Conservation (phyloP, 2,888 invertebrate genomes). For the Odontomyia ornata region DNA sequence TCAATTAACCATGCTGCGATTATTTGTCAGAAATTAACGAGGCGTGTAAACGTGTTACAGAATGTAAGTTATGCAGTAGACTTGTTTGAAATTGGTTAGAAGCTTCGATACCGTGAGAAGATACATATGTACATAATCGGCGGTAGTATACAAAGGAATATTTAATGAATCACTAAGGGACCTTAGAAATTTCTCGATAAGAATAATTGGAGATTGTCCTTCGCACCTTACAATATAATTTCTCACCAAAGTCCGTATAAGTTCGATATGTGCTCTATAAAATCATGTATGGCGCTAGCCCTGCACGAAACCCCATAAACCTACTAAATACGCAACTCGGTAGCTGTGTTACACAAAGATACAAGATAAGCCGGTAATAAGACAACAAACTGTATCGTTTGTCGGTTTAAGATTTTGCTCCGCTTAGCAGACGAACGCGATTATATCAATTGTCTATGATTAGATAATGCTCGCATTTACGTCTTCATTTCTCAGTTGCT, state of each 20-base stretch:
- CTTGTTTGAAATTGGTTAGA: too few species aligned
- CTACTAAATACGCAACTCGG: conserved; percentile 4
- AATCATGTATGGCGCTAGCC: too few species aligned
- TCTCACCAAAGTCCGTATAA: too few species aligned
- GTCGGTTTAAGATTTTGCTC: not conserved
- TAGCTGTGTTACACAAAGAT: conserved; percentile 21
- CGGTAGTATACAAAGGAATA: too few species aligned
- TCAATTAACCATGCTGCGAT: conserved; percentile 8
- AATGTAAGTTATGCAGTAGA: not conserved
- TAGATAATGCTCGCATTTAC: conserved; percentile 3
- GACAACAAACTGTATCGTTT: not conserved
- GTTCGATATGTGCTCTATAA: too few species aligned
- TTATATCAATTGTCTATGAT: not conserved
- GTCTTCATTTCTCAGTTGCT: not conserved
- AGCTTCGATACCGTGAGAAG: too few species aligned
- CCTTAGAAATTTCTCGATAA: too few species aligned
- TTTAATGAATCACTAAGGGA: too few species aligned
- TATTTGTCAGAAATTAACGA: conserved; percentile 26
- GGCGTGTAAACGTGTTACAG: not conserved
- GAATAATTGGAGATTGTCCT: too few species aligned
- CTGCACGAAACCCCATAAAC: too few species aligned
- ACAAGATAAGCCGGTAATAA: conserved; percentile 18
- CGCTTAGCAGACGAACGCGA: not conserved
- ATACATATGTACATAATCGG: too few species aligned
- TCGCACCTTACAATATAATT: too few species aligned